phyloP scores from a whole-genome alignment of 2,113 vertebrate genomes.

The Phylloscopus trochilus region DNA sequence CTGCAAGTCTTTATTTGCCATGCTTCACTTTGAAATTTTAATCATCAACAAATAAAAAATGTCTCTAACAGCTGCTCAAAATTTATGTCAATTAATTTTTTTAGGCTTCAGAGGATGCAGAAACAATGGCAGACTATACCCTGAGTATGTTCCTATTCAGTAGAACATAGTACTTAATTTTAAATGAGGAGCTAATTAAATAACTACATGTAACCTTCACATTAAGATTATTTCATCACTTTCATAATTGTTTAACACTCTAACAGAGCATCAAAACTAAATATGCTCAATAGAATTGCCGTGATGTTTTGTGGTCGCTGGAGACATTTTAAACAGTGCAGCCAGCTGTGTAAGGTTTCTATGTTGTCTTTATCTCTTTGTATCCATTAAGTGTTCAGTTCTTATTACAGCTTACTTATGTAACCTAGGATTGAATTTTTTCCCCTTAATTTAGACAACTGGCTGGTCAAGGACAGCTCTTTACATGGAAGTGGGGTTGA shows the following conservation, averaged over 20 bases:
- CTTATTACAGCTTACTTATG: slow-evolving; percentile 20
- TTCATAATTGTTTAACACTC: background rate
- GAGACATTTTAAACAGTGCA: slow-evolving; percentile 5
- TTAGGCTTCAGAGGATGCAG: background rate
- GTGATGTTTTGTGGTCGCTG: background rate
- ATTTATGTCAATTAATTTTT: background rate
- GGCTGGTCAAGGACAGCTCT: slow-evolving; percentile 42
- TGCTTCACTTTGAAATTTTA: background rate
- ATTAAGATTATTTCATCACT: background rate
- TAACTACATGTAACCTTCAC: background rate
- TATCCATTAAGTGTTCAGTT: slow-evolving; percentile 8
- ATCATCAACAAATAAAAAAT: background rate
- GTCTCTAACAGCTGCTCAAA: background rate
- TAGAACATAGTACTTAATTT: background rate
- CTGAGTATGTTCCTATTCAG: background rate
- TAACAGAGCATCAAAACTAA: background rate
- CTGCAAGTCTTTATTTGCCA: background rate
- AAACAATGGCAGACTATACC: background rate
- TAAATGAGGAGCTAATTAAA: background rate
- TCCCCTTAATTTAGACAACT: background rate
- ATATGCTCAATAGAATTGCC: background rate
- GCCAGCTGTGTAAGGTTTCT: background rate
- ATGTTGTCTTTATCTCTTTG: slow-evolving; percentile 2
- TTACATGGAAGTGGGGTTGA: background rate
- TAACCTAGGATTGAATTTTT: background rate